Base-by-base conservation (phyloP, 2,888 invertebrate genomes). In the Bellardia pandia region DNA sequence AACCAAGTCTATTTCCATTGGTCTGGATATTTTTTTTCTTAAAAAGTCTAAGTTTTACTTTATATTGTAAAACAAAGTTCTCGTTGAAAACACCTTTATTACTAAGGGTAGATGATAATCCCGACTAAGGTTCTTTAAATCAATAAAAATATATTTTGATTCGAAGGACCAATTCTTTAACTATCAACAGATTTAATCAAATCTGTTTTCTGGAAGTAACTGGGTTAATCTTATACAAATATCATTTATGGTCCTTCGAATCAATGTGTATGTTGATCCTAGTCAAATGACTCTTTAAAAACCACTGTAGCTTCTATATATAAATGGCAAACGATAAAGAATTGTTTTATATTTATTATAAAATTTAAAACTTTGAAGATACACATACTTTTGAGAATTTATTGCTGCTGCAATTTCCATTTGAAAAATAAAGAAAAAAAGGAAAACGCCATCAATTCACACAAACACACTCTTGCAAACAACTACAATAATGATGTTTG, bases 321-420 rank as follows among this genome's bases (percentile, higher is more conserved):
- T 68, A 75, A 66, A 45, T 45, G 11, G 45, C 37, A 60, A 72
- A 40, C 77, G 58, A 75, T 81, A 81, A 79, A 75, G 37, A 71
- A 71, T 74, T 75, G 75, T 56, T 74, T 37, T 13, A 13, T 45
- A 13, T 90, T 60, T 45, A 13, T 90, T 60, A 90, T 91, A 91
- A 60, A 85, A 85, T 75, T 68, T 78, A 81, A 91, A 90, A 87
- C 87, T 87, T 85, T 78, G 58, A 87, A 87, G 87, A 87, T 87
- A 85, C 85, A 87, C 87, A 87, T 87, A 87, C 85, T 87, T 92
- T 92, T 90, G 88, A 89, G 90, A 92, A 92, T 92, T 92, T 92
- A 92, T 92, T 91, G 92, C 92, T 92, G 92, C 92, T 92, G 92
- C 92, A 92, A 91, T 90, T 91, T 85, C 85, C 66, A 79, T 78